Evolutionary conservation across 2,113 vertebrate species (phyloP), one percentile per base, ranked within the genome.

Genomic region (Todiramphus chloris): DNA sequence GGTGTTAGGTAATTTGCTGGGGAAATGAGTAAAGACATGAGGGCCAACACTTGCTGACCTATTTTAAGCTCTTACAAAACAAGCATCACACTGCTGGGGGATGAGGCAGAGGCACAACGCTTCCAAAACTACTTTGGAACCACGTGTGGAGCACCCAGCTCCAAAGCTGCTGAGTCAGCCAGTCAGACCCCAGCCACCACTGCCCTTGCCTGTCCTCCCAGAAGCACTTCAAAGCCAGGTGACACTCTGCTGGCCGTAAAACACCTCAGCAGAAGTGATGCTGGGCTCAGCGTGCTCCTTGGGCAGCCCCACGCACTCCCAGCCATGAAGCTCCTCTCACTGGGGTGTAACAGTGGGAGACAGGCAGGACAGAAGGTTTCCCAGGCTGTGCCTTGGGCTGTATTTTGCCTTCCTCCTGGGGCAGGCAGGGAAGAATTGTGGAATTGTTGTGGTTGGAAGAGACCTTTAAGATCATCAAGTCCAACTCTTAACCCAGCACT

Each of bases 161-260:
- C n/a, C 68, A 35, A 48, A 8, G 2, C 41, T 35, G 41, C 44
- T 58, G 75, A 88, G 37, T 37, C 66, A 76, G 50, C 73, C 27
- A 37, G 74, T 78, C 56, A 75, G 69, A 50, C 17, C 37, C 19
- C 44, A n/a, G 58, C 9, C 2, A 0, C 39, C 11, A 18, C n/a
- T 2, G 0, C 1, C 2, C 28, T 33, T 11, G 15, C 8, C 33
- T 7, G 11, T 43, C 41, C 56, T 55, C 39, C 39, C 82, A 35
- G 53, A n/a, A 59, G 66, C 5, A 2, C 13, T 87, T 60, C n/a
- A 5, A 37, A 48, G 51, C 44, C 60, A 35, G 25, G 31, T 20
- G 4, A 1, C 0, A 1, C 53, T 13, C 58, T 0, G 0, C 0
- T 59, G 43, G 9, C 72, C 10, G 10, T 24, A 31, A 55, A 77